Evolutionary conservation across 2,113 vertebrate species (phyloP).

Genomic region (Malaclemys terrapin): DNA sequence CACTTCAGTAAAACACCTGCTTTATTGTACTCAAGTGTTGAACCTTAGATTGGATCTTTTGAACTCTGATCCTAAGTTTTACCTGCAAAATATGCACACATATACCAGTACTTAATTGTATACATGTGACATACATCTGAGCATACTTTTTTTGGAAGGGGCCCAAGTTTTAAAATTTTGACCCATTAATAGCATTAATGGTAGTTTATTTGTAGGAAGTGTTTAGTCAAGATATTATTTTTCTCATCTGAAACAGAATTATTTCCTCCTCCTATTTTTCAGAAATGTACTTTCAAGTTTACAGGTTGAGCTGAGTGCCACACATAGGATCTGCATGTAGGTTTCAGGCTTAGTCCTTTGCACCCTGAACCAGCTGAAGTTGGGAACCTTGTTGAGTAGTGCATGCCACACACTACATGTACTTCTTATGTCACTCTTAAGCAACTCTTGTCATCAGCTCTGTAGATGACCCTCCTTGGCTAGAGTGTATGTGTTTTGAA

Average conservation of each 20-base stretch:
- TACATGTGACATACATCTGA: neutral
- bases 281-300: neutral
- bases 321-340: neutral
- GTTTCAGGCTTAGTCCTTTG: conserved; percentile 12
- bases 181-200: neutral
- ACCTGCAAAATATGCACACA: neutral
- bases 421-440: neutral
- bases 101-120: neutral
- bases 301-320: neutral
- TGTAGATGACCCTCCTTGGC: neutral
- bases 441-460: neutral
- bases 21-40: neutral
- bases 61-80: neutral
- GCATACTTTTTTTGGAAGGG: neutral
- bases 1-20: neutral
- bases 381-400: conserved; percentile 16
- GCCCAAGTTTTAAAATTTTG: neutral
- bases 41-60: neutral
- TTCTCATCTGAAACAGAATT: neutral
- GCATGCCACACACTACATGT: neutral
- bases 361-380: conserved; percentile 51
- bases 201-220: neutral
- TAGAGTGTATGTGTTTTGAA: neutral
- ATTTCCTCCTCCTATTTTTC: neutral
- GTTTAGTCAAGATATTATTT: neutral